Conservation (phyloP, 1,140 invertebrate genomes). For the Platyura marginata region DNA sequence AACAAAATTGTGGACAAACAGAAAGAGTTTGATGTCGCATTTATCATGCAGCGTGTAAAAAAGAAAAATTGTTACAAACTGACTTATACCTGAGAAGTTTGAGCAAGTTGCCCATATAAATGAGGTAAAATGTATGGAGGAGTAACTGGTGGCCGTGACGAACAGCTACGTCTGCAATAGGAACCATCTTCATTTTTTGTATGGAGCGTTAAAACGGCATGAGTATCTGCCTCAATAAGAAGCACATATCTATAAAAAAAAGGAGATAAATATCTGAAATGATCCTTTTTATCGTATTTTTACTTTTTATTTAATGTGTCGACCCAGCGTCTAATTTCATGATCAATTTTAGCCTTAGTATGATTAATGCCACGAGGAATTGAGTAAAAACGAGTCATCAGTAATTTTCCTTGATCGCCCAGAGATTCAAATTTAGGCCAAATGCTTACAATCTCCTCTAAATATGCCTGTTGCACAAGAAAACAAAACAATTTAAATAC, state of each 20-base stretch:
- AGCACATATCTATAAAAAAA: conserved; percentile 65
- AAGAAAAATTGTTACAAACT: too few species aligned
- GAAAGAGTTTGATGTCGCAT: too few species aligned
- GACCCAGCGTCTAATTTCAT: conserved; percentile 60
- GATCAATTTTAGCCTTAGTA: conserved; percentile 41
- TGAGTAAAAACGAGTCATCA: conserved; percentile 69
- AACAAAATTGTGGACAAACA: too few species aligned
- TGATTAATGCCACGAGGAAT: conserved; percentile 47
- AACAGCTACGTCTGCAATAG: conserved; percentile 40
- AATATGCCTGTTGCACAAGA: conserved; percentile 43
- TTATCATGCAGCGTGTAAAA: too few species aligned
- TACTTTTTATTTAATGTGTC: too few species aligned
- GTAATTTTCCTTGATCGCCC: conserved; percentile 64
- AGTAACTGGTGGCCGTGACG: conserved; percentile 20
- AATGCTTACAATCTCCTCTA: conserved; percentile 57
- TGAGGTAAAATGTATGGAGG: conserved; percentile 52
- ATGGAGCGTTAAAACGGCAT: conserved; percentile 71
- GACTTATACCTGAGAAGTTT: conserved; percentile 40
- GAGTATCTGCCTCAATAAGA: conserved; percentile 69
- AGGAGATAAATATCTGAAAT: too few species aligned
- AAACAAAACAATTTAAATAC: too few species aligned
- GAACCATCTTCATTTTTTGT: conserved; percentile 62
- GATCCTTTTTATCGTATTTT: conserved; percentile 53
- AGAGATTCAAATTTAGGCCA: conserved; percentile 55
- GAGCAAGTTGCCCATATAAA: conserved; percentile 71